phyloP scores from a whole-genome alignment of 2,113 vertebrate genomes.

The Psilopogon haemacephalus region DNA sequence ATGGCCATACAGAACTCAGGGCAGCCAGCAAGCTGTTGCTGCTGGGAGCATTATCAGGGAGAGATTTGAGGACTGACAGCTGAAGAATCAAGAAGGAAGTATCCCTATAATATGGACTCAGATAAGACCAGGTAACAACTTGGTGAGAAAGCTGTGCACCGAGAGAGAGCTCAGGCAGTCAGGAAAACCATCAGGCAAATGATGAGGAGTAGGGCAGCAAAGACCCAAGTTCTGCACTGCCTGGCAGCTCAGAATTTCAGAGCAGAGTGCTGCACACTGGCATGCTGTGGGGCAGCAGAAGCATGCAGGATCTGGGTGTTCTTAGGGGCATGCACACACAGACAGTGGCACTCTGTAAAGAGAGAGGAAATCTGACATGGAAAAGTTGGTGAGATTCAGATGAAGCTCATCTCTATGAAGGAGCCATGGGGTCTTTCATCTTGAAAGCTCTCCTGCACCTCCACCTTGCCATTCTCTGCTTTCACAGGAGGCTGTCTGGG shows the following conservation, averaged over 20 bases:
- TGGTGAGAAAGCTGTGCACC: rapidly evolving
- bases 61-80: background rate
- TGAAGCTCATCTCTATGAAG: rapidly evolving
- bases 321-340: background rate
- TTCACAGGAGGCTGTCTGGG: background rate
- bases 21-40: background rate
- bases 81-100: background rate
- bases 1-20: background rate
- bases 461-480: background rate
- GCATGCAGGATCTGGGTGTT: rapidly evolving
- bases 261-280: rapidly evolving
- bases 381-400: background rate
- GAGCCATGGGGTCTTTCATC: background rate
- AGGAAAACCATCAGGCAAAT: background rate
- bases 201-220: background rate
- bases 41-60: background rate
- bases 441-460: background rate
- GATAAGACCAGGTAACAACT: background rate
- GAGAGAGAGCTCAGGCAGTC: background rate
- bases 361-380: background rate
- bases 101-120: background rate
- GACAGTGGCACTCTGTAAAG: background rate
- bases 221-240: rapidly evolving
- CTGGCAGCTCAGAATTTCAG: background rate
- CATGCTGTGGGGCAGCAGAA: background rate